Conservation (phyloP, 2,113 vertebrate species). For the Macquaria ambigua region DNA sequence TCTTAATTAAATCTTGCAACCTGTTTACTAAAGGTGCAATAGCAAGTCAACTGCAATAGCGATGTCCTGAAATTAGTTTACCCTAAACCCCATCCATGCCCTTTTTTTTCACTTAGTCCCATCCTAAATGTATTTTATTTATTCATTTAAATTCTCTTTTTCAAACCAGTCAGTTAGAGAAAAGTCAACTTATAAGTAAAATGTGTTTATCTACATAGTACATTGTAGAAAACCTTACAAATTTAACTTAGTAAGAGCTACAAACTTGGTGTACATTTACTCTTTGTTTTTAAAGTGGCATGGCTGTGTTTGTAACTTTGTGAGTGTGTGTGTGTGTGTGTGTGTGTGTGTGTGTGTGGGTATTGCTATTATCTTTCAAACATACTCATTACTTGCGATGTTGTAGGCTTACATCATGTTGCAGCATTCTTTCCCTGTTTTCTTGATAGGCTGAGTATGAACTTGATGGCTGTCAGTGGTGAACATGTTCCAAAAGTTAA, state of each 20-base stretch:
- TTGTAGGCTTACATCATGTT: conserved; percentile 24
- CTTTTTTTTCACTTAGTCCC: background rate
- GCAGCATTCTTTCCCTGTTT: conserved; percentile 3
- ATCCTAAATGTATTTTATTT: background rate
- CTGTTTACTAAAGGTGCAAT: background rate
- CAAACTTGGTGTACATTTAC: background rate
- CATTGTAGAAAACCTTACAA: background rate
- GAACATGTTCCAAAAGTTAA: conserved; percentile 35
- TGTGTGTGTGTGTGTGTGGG: background rate
- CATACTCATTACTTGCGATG: conserved; percentile 8
- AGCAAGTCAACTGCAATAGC: background rate
- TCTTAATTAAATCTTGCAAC: background rate
- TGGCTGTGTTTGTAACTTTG: background rate
- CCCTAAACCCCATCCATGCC: background rate
- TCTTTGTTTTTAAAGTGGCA: background rate
- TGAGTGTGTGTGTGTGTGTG: background rate
- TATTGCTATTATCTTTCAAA: background rate
- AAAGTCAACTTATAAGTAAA: background rate
- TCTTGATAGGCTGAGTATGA: conserved; percentile 7
- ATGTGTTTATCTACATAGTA: background rate
- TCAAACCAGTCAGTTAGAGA: background rate
- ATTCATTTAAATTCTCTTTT: background rate
- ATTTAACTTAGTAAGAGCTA: background rate
- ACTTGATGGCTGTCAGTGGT: conserved; percentile 32
- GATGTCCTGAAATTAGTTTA: background rate